phyloP scores from a whole-genome alignment of 2,888 invertebrate species.

The Seira ritae region DNA sequence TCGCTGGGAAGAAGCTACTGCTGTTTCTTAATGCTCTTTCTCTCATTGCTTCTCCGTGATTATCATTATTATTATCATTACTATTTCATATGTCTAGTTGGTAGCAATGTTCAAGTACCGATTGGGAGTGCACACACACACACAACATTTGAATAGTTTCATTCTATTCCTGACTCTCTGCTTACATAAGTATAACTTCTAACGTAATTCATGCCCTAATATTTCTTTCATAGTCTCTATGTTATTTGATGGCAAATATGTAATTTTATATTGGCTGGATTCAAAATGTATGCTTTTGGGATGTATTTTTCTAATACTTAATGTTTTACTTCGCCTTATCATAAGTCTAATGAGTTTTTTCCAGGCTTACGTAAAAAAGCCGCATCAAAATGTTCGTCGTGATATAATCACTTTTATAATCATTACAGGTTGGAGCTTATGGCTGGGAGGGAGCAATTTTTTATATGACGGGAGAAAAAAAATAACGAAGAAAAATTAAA shows the following conservation, averaged over 20 bases:
- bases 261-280: neutral
- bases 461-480: constrained; percentile 27
- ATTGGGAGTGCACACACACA: too few species aligned
- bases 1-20: neutral
- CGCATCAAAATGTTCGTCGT: constrained; percentile 24
- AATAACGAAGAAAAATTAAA: constrained; percentile 19
- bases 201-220: neutral
- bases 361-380: constrained; percentile 17
- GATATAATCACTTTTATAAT: constrained; percentile 64
- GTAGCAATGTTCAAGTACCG: too few species aligned
- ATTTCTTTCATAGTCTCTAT: too few species aligned
- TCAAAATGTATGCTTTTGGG: neutral
- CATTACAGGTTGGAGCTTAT: constrained; percentile 60
- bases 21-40: constrained; percentile 12
- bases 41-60: neutral
- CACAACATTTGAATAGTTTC: neutral
- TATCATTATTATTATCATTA: neutral
- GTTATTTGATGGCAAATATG: too few species aligned
- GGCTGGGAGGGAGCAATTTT: constrained; percentile 54
- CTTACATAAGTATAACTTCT: neutral
- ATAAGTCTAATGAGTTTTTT: constrained; percentile 64
- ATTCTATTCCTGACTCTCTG: neutral
- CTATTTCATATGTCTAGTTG: constrained; percentile 2
- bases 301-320: neutral
- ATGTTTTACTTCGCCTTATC: constrained; percentile 27